These are phyloP conservation scores for Ciconia nigra DNA, from an alignment of 2,797 vertebrate genomes.

Conservation along the genomic window DNA sequence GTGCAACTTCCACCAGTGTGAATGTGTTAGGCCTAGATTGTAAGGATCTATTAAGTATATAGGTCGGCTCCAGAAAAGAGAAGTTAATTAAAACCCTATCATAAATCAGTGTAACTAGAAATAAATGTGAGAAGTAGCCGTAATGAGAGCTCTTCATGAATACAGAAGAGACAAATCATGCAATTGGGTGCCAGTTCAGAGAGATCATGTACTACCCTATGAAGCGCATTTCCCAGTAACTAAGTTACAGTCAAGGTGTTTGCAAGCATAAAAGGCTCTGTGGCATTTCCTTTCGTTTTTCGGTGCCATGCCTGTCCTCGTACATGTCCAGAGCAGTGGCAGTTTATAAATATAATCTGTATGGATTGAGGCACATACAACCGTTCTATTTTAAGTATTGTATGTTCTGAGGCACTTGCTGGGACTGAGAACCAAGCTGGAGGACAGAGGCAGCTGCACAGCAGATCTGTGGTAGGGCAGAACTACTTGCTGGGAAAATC, in stretches of 20 bases:
- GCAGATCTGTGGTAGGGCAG: not conserved
- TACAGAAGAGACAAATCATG: not conserved
- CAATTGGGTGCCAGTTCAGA: not conserved
- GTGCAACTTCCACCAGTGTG: not conserved
- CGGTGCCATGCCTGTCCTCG: not conserved
- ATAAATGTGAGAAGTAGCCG: conserved; percentile 8
- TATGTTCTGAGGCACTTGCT: not conserved
- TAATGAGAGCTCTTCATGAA: not conserved
- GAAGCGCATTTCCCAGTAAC: not conserved
- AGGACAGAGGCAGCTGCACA: not conserved
- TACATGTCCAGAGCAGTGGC: not conserved
- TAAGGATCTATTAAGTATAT: not conserved
- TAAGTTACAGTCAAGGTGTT: not conserved
- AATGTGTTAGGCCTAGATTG: not conserved
- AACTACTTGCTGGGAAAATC: not conserved
- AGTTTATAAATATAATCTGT: not conserved
- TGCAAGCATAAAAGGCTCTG: not conserved
- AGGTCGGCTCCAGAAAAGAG: conserved; percentile 4
- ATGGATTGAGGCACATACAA: not conserved
- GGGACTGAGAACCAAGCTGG: not conserved
- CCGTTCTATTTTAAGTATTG: not conserved
- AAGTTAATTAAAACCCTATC: conserved; percentile 39
- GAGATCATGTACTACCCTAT: rapidly evolving
- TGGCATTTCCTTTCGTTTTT: not conserved
- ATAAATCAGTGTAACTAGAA: conserved; percentile 53